Evolutionary conservation across 2,797 vertebrate species (phyloP), one percentile per base, ranked within the genome.

Genomic region (Chrosomus eos): DNA sequence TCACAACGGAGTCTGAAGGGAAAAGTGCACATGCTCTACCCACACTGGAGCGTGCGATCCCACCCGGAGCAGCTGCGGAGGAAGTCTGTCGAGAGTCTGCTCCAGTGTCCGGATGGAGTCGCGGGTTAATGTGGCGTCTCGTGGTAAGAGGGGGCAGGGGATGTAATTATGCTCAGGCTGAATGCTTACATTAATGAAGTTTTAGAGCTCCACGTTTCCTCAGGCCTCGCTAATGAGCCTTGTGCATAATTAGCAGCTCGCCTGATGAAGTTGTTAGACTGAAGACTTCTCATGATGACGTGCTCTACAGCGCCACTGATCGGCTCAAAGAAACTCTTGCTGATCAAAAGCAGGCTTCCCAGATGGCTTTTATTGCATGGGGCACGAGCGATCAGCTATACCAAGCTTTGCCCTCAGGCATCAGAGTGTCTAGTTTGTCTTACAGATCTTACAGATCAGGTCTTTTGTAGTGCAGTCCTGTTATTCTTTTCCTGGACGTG

Each of bases 101-200:
- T 13, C 33, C 85, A 88, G 87, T 88, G 85, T 88, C 58, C 67
- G 74, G 23, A 87, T 85, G 85, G 87, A 84, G 66, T 72, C 23
- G 80, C 75, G 80, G 89, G 93, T 92, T 92, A 91, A 93, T 90
- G 91, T 64, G 87, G 82, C 87, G 83, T 88, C 90, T 91, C 77
- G 51, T 89, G 90, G 88, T 86, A 89, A 91, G 88, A 89, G 91
- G 89, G 92, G 90, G 90, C 91, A 84, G 87, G 91, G 89, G 91
- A 93, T 89, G 90, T 89, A 90, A 91, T 90, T 91, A 87, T 86
- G 87, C 86, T 60, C 83, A 85, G 90, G 89, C 90, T 81, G 88
- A 91, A 89, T 90, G 91, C 84, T 88, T 89, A 90, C 90, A 90
- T 93, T 94, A 93, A 94, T 93, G 93, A 93, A 51, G 87, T 91